Conservation (phyloP, 2,113 vertebrate species). For the Herpetotheres cachinnans region DNA sequence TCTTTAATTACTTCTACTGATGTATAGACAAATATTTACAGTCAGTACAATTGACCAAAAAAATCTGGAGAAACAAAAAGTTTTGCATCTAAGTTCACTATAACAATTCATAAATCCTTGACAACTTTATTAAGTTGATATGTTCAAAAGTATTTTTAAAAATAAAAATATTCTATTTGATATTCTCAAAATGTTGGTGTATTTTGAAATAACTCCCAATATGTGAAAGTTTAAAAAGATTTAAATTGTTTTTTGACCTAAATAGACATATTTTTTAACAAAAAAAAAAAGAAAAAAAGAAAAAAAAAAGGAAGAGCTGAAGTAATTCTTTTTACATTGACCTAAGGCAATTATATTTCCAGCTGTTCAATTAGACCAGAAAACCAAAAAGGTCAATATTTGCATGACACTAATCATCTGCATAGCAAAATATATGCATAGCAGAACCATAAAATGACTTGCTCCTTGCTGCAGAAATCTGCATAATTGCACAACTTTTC, state of each 20-base stretch:
- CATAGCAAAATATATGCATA: background rate
- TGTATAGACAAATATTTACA: background rate
- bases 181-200: background rate
- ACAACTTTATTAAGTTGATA: background rate
- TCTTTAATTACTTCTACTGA: background rate
- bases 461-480: background rate
- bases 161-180: background rate
- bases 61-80: background rate
- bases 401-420: background rate
- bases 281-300: background rate
- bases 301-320: too few species aligned
- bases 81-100: fast-evolving
- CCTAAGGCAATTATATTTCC: background rate
- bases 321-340: background rate
- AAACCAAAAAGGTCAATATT: background rate
- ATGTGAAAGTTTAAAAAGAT: background rate
- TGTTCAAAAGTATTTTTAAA: background rate
- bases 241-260: background rate
- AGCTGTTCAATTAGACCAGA: background rate
- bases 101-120: background rate
- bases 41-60: background rate
- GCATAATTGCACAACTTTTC: background rate
- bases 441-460: background rate
- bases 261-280: background rate
- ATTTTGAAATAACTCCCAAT: background rate